Conservation (phyloP, 2,797 vertebrate genomes). For the Pantherophis vulpinus region DNA sequence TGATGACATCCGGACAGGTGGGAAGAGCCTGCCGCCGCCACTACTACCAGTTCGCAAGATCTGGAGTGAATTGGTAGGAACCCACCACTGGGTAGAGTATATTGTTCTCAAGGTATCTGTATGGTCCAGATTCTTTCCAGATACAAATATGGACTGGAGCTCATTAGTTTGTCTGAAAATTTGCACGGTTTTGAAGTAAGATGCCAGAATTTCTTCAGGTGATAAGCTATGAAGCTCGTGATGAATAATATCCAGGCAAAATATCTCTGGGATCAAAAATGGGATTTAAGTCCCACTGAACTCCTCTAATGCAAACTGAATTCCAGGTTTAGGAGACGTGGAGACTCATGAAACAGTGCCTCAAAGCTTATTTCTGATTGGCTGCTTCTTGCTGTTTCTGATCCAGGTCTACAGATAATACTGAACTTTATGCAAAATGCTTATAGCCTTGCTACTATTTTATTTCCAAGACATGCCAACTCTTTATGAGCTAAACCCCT, state of each 20-base stretch:
- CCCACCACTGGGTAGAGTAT: not conserved
- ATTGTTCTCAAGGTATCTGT: not conserved
- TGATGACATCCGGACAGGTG: too few relatives aligned
- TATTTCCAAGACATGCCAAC: not conserved
- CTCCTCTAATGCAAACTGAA: not conserved
- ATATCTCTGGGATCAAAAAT: not conserved
- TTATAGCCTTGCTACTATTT: not conserved
- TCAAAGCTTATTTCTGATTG: not conserved
- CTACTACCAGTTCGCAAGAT: too few relatives aligned
- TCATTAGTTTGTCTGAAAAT: not conserved
- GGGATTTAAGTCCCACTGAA: not conserved
- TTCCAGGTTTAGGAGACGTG: not conserved
- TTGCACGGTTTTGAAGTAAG: not conserved
- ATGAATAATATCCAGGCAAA: not conserved
- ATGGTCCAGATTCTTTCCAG: not conserved
- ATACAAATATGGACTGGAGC: not conserved
- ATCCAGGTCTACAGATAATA: not conserved
- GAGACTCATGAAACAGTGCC: not conserved
- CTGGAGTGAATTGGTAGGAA: too few relatives aligned
- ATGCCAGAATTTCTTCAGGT: not conserved
- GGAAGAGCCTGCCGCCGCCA: too few relatives aligned
- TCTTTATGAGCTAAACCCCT: not conserved
- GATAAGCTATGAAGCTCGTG: not conserved
- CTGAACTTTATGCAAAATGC: not conserved
- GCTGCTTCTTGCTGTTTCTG: not conserved